Percentiles rank a stretch among this genome's conserved stretches.
Conservation (phyloP, 2,113 vertebrate species). For the Terrapene triunguis region DNA sequence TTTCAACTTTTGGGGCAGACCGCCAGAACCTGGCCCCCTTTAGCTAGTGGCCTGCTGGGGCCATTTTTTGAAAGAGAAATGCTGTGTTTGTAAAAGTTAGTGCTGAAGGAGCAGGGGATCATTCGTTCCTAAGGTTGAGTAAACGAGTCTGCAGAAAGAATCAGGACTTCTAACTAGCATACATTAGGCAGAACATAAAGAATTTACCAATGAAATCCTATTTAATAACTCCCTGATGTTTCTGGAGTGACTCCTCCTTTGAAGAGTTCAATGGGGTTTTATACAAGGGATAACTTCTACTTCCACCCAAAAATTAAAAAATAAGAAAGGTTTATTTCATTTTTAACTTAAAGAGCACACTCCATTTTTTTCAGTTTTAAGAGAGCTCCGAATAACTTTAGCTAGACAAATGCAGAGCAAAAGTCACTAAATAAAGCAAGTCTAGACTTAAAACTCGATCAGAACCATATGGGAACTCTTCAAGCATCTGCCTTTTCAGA, state of each 20-base stretch:
- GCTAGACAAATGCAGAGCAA: slow-evolving; percentile 69
- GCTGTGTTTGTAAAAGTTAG: slow-evolving; percentile 73
- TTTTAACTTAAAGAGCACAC: slow-evolving; percentile 70
- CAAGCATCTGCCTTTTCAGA: slow-evolving; percentile 67
- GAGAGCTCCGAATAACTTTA: slow-evolving; percentile 70
- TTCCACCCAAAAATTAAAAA: slow-evolving; percentile 52
- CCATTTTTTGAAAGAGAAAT: slow-evolving; percentile 9
- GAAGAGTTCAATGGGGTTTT: slow-evolving; percentile 62
- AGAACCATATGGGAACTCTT: slow-evolving; percentile 80
- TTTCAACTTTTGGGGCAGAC: not conserved
- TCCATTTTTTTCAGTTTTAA: slow-evolving; percentile 59
- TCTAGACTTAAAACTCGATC: slow-evolving; percentile 82
- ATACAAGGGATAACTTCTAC: slow-evolving; percentile 15
- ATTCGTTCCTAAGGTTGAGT: slow-evolving; percentile 68
- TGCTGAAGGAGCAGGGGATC: slow-evolving; percentile 78
- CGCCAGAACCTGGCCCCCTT: not conserved
- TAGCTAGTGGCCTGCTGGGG: not conserved
- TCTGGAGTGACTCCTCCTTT: slow-evolving; percentile 52
- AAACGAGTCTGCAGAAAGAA: slow-evolving; percentile 79
- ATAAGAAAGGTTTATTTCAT: slow-evolving; percentile 64
- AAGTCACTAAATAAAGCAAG: slow-evolving; percentile 81
- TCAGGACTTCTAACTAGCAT: slow-evolving; percentile 71
- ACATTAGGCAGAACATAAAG: slow-evolving; percentile 68
- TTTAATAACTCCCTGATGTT: slow-evolving; percentile 67
- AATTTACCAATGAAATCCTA: slow-evolving; percentile 75